Evolutionary conservation across 2,113 vertebrate genomes (phyloP).

Genomic region (Hypocryptadius cinnamomeus): DNA sequence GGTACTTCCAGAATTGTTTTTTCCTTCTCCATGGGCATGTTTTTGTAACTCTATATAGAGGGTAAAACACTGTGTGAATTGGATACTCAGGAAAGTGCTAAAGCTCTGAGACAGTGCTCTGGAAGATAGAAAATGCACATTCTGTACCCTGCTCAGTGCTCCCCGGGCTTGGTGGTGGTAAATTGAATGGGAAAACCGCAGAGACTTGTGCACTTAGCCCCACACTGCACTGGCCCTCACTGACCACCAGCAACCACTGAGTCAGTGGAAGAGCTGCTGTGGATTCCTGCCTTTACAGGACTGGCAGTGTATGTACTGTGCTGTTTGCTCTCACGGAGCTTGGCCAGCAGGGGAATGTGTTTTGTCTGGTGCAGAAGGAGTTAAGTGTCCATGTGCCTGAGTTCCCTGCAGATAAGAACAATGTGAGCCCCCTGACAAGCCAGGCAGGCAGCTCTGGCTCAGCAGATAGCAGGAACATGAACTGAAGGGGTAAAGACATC

Average conservation of each 20-base stretch:
- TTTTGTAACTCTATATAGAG: background rate
- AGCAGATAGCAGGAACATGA: background rate
- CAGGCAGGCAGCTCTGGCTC: background rate
- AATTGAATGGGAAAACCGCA: background rate
- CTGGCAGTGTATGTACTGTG: background rate
- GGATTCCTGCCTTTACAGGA: background rate
- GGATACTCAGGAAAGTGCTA: background rate
- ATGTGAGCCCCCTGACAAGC: background rate
- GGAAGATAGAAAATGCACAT: background rate
- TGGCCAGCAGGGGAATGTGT: background rate
- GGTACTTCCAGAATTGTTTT: background rate
- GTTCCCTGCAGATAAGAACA: background rate
- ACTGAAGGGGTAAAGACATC: background rate
- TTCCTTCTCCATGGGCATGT: rapidly evolving
- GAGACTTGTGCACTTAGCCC: background rate
- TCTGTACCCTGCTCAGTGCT: background rate
- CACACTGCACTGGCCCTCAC: background rate
- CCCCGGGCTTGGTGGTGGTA: background rate
- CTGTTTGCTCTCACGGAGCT: background rate
- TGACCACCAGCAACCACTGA: background rate
- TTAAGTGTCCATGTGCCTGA: background rate
- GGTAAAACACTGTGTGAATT: background rate
- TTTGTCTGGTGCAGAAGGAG: background rate
- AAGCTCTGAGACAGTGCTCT: background rate
- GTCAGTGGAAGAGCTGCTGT: background rate